Percentiles rank a stretch among this genome's conserved stretches.
phyloP scores from a whole-genome alignment of 2,113 vertebrate species.

The Beaufortia kweichowensis region DNA sequence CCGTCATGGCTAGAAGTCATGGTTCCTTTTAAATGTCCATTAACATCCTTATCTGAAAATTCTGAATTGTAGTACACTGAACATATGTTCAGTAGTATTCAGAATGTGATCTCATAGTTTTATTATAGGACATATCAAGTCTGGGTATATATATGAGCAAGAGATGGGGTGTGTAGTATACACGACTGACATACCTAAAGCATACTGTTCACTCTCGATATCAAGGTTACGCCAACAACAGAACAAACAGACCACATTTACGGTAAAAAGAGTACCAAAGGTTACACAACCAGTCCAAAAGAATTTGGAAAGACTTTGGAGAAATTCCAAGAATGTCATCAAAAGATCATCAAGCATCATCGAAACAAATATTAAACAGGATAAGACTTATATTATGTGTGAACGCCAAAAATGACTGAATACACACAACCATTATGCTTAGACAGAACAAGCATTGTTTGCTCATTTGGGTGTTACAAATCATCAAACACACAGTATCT shows the following conservation, averaged over 20 bases:
- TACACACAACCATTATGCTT: neutral
- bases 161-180: neutral
- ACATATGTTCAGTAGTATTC: too few relatives aligned
- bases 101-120: neutral
- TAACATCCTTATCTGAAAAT: neutral
- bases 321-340: neutral
- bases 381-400: neutral
- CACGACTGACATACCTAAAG: neutral
- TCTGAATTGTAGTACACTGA: too few relatives aligned
- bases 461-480: constrained; percentile 32
- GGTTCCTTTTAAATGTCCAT: neutral
- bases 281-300: neutral
- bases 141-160: too few relatives aligned
- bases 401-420: neutral
- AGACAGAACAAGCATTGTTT: constrained; percentile 30
- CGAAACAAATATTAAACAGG: neutral
- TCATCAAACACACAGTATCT: constrained; percentile 2
- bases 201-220: neutral
- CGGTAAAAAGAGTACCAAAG: constrained; percentile 11
- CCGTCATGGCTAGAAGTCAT: constrained; percentile 15
- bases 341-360: neutral
- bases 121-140: neutral
- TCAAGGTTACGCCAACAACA: constrained; percentile 45
- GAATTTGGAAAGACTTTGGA: too few relatives aligned
- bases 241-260: constrained; percentile 24